Conservation (phyloP, 2,888 invertebrate species). For the Aethes cnicana region DNA sequence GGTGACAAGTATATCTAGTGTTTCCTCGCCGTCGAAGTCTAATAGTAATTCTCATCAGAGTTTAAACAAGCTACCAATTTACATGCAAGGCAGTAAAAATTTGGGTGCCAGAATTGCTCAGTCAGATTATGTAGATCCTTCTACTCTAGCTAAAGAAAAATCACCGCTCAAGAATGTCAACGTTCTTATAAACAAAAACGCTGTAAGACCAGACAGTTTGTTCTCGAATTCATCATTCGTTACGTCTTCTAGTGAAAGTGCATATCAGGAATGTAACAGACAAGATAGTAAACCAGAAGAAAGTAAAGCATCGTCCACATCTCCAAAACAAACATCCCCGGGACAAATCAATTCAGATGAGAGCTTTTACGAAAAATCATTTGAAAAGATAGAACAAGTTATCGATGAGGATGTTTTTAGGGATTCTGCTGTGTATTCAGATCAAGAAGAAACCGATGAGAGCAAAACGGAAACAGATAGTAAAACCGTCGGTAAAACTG, state of each 20-base stretch:
- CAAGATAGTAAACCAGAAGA: constrained; percentile 28
- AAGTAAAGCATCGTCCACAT: constrained; percentile 38
- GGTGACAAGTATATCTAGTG: constrained; percentile 56
- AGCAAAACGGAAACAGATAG: constrained; percentile 44
- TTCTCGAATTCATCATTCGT: constrained; percentile 83
- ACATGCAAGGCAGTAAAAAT: constrained; percentile 90
- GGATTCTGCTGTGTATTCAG: constrained; percentile 93
- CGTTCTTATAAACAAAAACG: constrained; percentile 84
- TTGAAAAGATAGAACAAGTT: constrained; percentile 88
- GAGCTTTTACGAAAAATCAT: constrained; percentile 89
- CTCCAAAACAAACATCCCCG: no score
- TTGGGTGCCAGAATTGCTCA: constrained; percentile 94
- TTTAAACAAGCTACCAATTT: constrained; percentile 79
- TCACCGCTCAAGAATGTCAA: constrained; percentile 78
- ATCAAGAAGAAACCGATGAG: constrained; percentile 83
- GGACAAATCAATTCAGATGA: constrained; percentile 76
- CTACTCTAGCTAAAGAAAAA: constrained; percentile 82
- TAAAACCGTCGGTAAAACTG: constrained; percentile 49
- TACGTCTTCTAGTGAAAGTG: constrained; percentile 80
- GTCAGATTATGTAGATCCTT: constrained; percentile 92
- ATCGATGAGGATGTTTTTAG: constrained; percentile 87
- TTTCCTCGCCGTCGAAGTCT: constrained; percentile 61
- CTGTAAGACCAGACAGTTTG: constrained; percentile 76
- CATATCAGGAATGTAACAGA: constrained; percentile 55
- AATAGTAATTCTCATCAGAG: constrained; percentile 68